A percentile compares a stretch with the other conserved stretches of the same genome.
These are phyloP conservation scores for Glaucomys volans DNA, from an alignment of 2,113 vertebrate species.

Conservation along the genomic window DNA sequence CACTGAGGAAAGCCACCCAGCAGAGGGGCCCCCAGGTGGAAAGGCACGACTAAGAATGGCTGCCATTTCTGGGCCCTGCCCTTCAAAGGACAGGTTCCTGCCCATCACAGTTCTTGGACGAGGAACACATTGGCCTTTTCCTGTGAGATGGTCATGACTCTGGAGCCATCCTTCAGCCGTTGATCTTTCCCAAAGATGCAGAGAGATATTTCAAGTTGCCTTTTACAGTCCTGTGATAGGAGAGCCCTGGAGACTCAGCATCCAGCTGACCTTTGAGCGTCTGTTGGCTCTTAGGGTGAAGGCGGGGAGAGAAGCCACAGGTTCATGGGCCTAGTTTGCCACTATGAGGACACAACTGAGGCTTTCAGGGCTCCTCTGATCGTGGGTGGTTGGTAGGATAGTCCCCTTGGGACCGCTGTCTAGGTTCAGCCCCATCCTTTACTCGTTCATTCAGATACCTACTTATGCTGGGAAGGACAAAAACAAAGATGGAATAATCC, in stretches of 20 bases:
- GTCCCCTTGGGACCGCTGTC: neutral
- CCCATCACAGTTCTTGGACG: neutral
- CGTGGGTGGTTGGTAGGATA: too few species aligned
- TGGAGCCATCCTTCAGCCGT: neutral
- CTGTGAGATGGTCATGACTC: neutral
- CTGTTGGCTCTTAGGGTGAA: neutral
- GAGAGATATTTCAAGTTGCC: slow-evolving; percentile 50
- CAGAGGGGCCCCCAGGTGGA: neutral
- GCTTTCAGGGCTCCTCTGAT: neutral
- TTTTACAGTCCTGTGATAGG: slow-evolving; percentile 32
- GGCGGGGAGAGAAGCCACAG: neutral
- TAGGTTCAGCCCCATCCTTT: neutral
- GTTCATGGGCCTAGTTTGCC: accelerated
- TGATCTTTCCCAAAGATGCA: slow-evolving; percentile 43
- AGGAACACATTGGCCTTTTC: neutral
- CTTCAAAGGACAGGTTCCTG: neutral
- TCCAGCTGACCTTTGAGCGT: slow-evolving; percentile 47
- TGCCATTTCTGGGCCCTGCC: neutral
- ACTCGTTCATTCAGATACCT: neutral
- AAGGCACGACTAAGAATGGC: neutral
- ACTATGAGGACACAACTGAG: neutral
- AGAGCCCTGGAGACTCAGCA: slow-evolving; percentile 30
- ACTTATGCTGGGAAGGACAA: neutral
- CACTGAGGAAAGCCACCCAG: neutral
- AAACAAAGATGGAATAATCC: neutral